These are phyloP conservation scores for Corydoras sp. DNA, from an alignment of 2,113 vertebrate species.

Conservation along the genomic window DNA sequence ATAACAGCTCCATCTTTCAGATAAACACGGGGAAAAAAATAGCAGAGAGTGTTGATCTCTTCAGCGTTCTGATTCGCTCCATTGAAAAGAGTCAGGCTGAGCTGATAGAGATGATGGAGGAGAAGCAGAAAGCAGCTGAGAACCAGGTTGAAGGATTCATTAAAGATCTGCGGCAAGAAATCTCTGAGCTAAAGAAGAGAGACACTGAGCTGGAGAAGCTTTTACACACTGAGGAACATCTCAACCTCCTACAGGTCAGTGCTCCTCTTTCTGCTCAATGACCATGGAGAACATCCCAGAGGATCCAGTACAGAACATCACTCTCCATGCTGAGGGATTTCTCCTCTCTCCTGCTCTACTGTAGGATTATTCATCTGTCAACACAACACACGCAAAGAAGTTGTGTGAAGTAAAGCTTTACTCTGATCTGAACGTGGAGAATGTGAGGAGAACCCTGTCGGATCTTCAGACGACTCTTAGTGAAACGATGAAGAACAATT, in stretches of 20 bases:
- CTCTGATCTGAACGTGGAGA: conserved; percentile 21
- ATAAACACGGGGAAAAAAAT: conserved; percentile 4
- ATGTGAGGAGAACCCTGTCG: conserved; percentile 2
- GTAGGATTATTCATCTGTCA: conserved; percentile 24
- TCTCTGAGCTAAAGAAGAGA: conserved; percentile 26
- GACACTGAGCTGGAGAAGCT: conserved; percentile 33
- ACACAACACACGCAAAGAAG: conserved; percentile 21
- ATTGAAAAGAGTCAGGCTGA: conserved; percentile 17
- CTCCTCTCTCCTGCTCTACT: conserved; percentile 28
- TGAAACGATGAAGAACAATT: conserved; percentile 5
- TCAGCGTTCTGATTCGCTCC: conserved; percentile 13
- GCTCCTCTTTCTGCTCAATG: not conserved
- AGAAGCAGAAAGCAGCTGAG: conserved; percentile 23
- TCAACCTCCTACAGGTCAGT: conserved; percentile 38
- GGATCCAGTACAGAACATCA: not conserved
- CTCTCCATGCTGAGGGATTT: conserved; percentile 6
- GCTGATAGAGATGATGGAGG: conserved; percentile 18
- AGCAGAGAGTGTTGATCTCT: not conserved
- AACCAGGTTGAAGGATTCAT: conserved; percentile 22
- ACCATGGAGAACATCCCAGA: no score
- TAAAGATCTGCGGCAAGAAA: conserved; percentile 30
- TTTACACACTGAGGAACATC: conserved; percentile 31
- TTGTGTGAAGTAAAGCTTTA: conserved; percentile 24
- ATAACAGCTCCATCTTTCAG: not conserved
- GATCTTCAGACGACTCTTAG: conserved; percentile 23